Conservation (phyloP, 2,888 invertebrate species). For the Conus canariensis region DNA sequence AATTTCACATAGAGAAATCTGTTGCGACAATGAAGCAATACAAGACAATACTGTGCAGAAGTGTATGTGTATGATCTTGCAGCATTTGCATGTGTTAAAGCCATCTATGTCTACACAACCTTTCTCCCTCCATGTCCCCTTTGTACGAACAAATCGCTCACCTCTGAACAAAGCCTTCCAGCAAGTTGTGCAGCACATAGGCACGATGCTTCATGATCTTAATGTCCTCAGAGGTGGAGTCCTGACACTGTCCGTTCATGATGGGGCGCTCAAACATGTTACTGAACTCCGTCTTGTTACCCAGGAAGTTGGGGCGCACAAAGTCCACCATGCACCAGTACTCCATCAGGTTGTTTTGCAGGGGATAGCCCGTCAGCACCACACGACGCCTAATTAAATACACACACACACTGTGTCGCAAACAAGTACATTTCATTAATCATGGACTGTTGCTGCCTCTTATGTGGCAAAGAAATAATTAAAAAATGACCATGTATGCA, state of each 20-base stretch:
- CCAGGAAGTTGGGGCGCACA: constrained; percentile 97
- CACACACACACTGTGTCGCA: constrained; percentile 37
- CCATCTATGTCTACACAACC: no score
- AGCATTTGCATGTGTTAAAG: no score
- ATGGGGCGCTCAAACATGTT: constrained; percentile 99
- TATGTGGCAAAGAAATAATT: not conserved
- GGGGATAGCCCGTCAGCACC: constrained; percentile 97
- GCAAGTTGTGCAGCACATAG: constrained; percentile 94
- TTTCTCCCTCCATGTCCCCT: no score
- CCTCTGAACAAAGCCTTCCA: constrained; percentile 96
- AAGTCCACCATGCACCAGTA: constrained; percentile 99
- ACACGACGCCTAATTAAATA: constrained; percentile 86
- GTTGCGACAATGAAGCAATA: no score
- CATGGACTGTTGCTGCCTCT: not conserved
- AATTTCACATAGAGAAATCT: no score
- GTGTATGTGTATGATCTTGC: no score
- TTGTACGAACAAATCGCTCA: constrained; percentile 41
- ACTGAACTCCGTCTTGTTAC: constrained; percentile 96
- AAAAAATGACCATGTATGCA: no score
- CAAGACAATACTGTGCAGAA: no score
- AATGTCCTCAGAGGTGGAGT: constrained; percentile 96
- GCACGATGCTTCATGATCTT: constrained; percentile 96
- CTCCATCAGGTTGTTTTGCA: constrained; percentile 93
- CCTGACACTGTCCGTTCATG: constrained; percentile 98
- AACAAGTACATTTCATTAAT: not conserved